A percentile compares a stretch with the other conserved stretches of the same genome.
phyloP scores from a whole-genome alignment of 2,113 vertebrate species.

The Phylloscopus whistleri region DNA sequence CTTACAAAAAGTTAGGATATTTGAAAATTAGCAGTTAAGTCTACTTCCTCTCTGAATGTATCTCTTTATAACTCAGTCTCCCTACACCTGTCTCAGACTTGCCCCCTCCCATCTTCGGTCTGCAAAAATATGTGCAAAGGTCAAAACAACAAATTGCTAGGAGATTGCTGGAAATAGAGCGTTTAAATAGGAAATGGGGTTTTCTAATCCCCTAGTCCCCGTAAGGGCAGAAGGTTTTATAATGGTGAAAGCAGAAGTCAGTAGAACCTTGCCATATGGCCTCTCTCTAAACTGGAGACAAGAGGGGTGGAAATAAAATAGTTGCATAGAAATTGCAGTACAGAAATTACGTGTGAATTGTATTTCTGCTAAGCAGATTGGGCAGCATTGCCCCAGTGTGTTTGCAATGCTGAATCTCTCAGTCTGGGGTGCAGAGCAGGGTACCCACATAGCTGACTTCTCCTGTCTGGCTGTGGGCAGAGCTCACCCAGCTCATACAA shows the following conservation, averaged over 20 bases:
- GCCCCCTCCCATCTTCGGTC: neutral
- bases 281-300: neutral
- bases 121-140: neutral
- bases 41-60: neutral
- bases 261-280: neutral
- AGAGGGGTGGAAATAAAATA: neutral
- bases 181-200: neutral
- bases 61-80: neutral
- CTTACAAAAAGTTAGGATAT: neutral
- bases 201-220: neutral
- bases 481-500: neutral
- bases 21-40: neutral
- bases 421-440: neutral
- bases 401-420: neutral
- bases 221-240: neutral
- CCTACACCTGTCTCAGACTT: neutral
- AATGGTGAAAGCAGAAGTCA: neutral
- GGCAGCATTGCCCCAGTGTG: neutral
- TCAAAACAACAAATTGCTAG: slow-evolving; percentile 8
- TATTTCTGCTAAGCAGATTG: neutral
- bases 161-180: neutral
- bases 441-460: neutral
- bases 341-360: neutral
- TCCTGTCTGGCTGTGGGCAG: neutral
- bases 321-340: neutral